Evolutionary conservation across 2,888 invertebrate genomes (phyloP), one percentile per base, ranked within the genome.

Genomic region (Metalampra italica): DNA sequence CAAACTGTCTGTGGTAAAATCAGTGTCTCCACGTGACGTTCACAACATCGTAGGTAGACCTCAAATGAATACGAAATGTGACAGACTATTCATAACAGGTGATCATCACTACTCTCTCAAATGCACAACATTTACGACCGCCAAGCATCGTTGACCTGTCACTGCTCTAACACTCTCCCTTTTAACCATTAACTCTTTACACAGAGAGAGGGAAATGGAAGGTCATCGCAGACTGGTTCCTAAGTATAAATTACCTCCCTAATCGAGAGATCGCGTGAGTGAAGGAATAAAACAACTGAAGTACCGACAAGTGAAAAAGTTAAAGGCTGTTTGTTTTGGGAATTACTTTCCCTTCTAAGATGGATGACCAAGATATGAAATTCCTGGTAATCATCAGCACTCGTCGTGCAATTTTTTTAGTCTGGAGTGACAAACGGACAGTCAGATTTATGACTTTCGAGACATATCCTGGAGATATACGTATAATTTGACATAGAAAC

Each of bases 221-320:
- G 56, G 39, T 62, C 59, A 50, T 51, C 14, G 12, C 53, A 56
- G 13, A 29, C 7, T 68, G 66, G 46, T 32, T 38, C 43, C 40
- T 8, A 48, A 15, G 62, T 50, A 43, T n/a, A 47, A 22, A 22
- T 22, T 22, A 22, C 22, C 22, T 22, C 29, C 42, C 52, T 71
- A 68, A 71, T 71, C 55, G 65, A 57, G 46, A 52, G 47, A 62
- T 75, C 50, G 74, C 75, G 73, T 75, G 75, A 59, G 54, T 48
- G 48, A 55, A 57, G 49, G 55, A 54, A 68, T 71, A 55, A 55
- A 61, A 60, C 56, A 61, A 68, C 66, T 65, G 57, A 63, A 64
- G 57, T 57, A 51, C 53, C 54, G 54, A 52, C 54, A 57, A 52
- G 52, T 56, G 56, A 61, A 60, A 62, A 68, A 65, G 64, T 62